These are phyloP conservation scores for Eubasilissa splendida DNA, from an alignment of 2,888 invertebrate species.

Conservation along the genomic window DNA sequence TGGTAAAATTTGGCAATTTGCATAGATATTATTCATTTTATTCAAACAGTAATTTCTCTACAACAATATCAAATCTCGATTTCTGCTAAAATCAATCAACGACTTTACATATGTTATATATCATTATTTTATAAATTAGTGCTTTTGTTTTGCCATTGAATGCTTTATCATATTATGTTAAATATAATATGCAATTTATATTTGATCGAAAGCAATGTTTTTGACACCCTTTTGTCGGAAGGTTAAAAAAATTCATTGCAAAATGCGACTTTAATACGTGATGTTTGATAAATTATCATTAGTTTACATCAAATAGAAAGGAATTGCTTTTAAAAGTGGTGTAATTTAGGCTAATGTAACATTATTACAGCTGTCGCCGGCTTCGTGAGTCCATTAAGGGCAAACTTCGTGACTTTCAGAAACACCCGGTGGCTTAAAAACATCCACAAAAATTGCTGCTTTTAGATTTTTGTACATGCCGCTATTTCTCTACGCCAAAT, in stretches of 20 bases:
- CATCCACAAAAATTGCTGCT: slow-evolving; percentile 24
- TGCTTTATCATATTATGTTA: too few relatives aligned
- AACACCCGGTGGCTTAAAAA: neutral
- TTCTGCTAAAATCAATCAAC: too few relatives aligned
- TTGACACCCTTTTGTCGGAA: too few relatives aligned
- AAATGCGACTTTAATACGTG: slow-evolving; percentile 24
- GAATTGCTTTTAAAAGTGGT: slow-evolving; percentile 53
- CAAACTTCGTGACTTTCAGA: slow-evolving; percentile 28
- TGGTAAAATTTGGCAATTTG: too few relatives aligned
- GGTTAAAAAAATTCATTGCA: neutral
- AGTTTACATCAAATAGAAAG: slow-evolving; percentile 50
- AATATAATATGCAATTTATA: too few relatives aligned
- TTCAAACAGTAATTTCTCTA: too few relatives aligned
- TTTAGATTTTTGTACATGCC: slow-evolving; percentile 30
- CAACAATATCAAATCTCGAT: too few relatives aligned
- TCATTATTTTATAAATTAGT: too few relatives aligned
- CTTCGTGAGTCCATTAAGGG: slow-evolving; percentile 49
- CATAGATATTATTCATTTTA: too few relatives aligned
- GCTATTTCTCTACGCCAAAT: slow-evolving; percentile 23
- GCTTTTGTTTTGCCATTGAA: too few relatives aligned
- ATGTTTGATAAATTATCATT: slow-evolving; percentile 46
- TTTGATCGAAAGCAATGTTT: too few relatives aligned
- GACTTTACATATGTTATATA: too few relatives aligned
- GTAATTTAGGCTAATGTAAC: slow-evolving; percentile 53
- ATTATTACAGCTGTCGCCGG: slow-evolving; percentile 53